phyloP scores from a whole-genome alignment of 2,888 invertebrate species.

The Limnephilus marmoratus region DNA sequence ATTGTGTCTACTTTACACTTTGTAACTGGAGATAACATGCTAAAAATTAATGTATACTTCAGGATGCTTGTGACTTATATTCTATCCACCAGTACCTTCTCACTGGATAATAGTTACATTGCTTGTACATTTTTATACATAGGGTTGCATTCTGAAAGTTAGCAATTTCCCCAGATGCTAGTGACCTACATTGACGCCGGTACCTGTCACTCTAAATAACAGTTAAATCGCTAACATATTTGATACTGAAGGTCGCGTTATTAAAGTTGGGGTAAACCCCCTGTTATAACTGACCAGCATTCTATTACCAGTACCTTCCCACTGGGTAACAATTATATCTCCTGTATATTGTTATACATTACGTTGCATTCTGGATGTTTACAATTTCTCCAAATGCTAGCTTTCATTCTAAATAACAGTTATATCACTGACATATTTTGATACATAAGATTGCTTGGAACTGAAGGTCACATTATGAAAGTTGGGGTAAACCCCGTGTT shows the following conservation, averaged over 20 bases:
- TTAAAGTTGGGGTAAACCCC: background rate
- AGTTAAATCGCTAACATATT: too few species aligned
- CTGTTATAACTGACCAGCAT: background rate
- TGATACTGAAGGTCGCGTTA: background rate
- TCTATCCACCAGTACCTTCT: too few species aligned
- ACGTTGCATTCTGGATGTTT: too few species aligned
- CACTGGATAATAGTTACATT: too few species aligned
- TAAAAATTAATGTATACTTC: background rate
- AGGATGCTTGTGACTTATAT: too few species aligned
- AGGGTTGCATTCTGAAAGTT: too few species aligned
- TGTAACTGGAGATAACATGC: background rate
- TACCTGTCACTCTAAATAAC: too few species aligned
- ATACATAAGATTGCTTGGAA: background rate
- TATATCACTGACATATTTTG: background rate
- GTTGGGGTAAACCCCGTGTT: background rate
- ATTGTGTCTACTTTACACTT: too few species aligned
- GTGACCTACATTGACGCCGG: too few species aligned
- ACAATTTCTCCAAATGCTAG: background rate
- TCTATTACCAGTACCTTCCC: background rate
- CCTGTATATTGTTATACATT: too few species aligned
- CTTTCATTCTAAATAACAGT: background rate
- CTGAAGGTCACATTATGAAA: background rate
- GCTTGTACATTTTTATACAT: too few species aligned
- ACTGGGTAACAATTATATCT: background rate
- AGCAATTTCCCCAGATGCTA: too few species aligned